A percentile compares a stretch with the other conserved stretches of the same genome.
phyloP scores from a whole-genome alignment of 2,113 vertebrate genomes.

The Phaethornis superciliosus region DNA sequence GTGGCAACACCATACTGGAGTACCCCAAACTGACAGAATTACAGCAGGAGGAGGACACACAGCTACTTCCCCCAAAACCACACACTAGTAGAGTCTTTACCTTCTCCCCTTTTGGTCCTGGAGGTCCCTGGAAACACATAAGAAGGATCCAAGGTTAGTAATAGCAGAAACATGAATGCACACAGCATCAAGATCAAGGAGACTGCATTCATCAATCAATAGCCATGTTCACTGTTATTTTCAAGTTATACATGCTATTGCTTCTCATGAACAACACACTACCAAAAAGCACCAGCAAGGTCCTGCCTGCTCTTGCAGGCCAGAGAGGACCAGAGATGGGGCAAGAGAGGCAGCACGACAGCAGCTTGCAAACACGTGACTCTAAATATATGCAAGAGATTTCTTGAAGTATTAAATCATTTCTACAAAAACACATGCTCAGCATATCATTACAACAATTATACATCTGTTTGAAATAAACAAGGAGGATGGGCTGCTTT shows the following conservation, averaged over 20 bases:
- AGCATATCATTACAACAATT: constrained; percentile 50
- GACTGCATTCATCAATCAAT: neutral
- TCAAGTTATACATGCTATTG: neutral
- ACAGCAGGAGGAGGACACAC: neutral
- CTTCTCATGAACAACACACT: neutral
- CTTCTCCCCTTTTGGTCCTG: constrained; percentile 93
- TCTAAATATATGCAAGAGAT: neutral
- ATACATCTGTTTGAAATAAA: constrained; percentile 36
- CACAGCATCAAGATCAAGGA: neutral
- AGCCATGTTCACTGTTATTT: neutral
- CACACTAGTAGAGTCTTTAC: constrained; percentile 62
- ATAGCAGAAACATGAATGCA: neutral
- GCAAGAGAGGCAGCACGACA: neutral
- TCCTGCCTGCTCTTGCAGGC: neutral
- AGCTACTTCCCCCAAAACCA: neutral
- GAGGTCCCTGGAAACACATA: constrained; percentile 81
- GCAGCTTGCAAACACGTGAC: fast-evolving
- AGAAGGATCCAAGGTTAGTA: constrained; percentile 38
- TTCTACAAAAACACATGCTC: constrained; percentile 47
- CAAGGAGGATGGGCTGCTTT: constrained; percentile 12
- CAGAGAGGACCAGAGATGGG: neutral
- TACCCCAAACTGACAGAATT: neutral
- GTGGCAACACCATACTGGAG: neutral
- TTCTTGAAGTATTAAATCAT: constrained; percentile 46
- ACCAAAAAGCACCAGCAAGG: fast-evolving